A percentile compares a stretch with the other conserved stretches of the same genome.
phyloP scores from a whole-genome alignment of 1,140 invertebrate species.

The Bradysia coprophila region DNA sequence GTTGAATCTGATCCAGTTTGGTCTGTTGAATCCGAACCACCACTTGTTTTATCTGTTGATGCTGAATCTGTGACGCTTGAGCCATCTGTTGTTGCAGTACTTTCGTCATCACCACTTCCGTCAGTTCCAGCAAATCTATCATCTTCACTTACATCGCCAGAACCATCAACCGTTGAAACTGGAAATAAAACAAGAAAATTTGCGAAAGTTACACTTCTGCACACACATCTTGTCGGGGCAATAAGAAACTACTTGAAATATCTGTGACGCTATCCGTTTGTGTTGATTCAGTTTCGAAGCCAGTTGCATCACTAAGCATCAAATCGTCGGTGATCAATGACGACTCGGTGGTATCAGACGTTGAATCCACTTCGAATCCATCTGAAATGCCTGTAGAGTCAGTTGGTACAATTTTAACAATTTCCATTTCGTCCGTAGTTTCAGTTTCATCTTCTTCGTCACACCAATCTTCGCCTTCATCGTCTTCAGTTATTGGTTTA shows the following conservation, averaged over 20 bases:
- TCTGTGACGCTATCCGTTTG: slow-evolving; percentile 5
- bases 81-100: slow-evolving; percentile 2
- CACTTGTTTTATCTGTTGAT: background rate
- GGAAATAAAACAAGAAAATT: background rate
- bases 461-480: slow-evolving; percentile 29
- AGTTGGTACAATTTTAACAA: slow-evolving; percentile 4
- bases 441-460: slow-evolving; percentile 29
- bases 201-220: background rate
- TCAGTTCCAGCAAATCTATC: background rate
- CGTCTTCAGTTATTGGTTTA: slow-evolving; percentile 28
- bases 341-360: slow-evolving; percentile 11
- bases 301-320: slow-evolving; percentile 38
- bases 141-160: slow-evolving; percentile 5
- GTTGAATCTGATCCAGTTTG: slow-evolving; percentile 6
- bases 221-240: too few relatives aligned
- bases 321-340: slow-evolving; percentile 28
- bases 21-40: background rate
- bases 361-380: slow-evolving; percentile 12
- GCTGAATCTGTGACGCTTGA: background rate
- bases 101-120: slow-evolving; percentile 7
- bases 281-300: slow-evolving; percentile 1
- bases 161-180: slow-evolving; percentile 7
- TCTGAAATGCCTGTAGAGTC: slow-evolving; percentile 9
- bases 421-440: slow-evolving; percentile 6
- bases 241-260: slow-evolving; percentile 3